Evolutionary conservation across 1,140 invertebrate genomes (phyloP).

Genomic region (Drosophila ogumai): DNA sequence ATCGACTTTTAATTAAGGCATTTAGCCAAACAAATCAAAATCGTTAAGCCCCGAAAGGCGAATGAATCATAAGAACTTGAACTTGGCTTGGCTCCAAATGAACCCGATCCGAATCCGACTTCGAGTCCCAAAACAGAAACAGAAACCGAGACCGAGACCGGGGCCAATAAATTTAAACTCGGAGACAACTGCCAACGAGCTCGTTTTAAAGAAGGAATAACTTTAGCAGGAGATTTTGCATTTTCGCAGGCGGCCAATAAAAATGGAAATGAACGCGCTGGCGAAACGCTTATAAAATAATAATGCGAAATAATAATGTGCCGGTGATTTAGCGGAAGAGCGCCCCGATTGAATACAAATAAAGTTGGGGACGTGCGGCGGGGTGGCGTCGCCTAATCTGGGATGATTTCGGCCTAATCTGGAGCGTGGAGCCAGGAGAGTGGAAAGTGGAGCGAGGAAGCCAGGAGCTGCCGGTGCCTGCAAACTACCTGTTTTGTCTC

Average conservation of each 20-base stretch:
- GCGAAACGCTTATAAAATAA: constrained; percentile 83
- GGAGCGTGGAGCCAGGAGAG: constrained; percentile 58
- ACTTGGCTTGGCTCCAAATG: constrained; percentile 31
- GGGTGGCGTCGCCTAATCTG: constrained; percentile 67
- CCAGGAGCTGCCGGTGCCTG: constrained; percentile 25
- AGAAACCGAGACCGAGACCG: constrained; percentile 25
- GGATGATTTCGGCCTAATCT: constrained; percentile 82
- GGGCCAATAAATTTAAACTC: constrained; percentile 69
- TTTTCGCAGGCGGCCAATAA: constrained; percentile 81
- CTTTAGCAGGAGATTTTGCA: constrained; percentile 50
- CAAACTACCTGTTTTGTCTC: constrained; percentile 79
- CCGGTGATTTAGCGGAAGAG: constrained; percentile 84
- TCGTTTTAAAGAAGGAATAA: constrained; percentile 61
- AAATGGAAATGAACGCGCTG: constrained; percentile 81
- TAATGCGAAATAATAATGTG: constrained; percentile 84
- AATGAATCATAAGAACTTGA: constrained; percentile 71
- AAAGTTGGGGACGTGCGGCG: constrained; percentile 46
- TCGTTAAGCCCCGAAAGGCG: constrained; percentile 44
- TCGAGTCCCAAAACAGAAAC: constrained; percentile 11
- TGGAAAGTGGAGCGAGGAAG: constrained; percentile 14
- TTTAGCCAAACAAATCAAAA: constrained; percentile 67
- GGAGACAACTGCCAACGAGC: constrained; percentile 69
- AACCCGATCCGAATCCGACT: constrained; percentile 19
- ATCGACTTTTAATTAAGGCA: constrained; percentile 81
- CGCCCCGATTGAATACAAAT: constrained; percentile 84